Conservation (phyloP, 2,888 invertebrate genomes). For the Ennomos quercinarius region DNA sequence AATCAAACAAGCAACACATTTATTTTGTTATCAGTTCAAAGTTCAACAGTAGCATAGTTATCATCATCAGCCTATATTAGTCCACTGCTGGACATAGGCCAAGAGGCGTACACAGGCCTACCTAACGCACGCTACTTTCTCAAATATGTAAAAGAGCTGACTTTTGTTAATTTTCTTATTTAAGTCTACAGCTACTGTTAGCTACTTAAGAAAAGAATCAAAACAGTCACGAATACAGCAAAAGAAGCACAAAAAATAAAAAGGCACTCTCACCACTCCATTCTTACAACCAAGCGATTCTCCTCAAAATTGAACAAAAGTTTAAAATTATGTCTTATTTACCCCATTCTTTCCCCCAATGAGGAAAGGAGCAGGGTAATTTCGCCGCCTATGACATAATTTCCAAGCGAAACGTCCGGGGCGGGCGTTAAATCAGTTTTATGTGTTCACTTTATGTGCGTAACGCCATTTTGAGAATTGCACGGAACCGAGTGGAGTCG, state of each 20-base stretch:
- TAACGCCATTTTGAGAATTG: conserved; percentile 26
- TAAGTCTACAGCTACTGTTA: too few species aligned
- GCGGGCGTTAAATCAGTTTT: conserved; percentile 36
- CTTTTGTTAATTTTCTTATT: too few species aligned
- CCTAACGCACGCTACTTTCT: too few species aligned
- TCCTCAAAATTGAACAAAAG: conserved; percentile 21
- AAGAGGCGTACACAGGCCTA: too few species aligned
- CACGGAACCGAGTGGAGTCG: conserved; percentile 9
- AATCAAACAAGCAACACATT: too few species aligned
- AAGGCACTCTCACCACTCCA: not conserved
- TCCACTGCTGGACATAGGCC: too few species aligned
- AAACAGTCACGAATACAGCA: not conserved
- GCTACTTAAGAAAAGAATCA: too few species aligned
- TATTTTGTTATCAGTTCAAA: too few species aligned
- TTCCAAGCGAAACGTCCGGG: conserved; percentile 19
- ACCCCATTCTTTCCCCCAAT: conserved; percentile 23
- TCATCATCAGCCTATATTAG: too few species aligned
- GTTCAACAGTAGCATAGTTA: too few species aligned
- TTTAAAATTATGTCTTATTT: conserved; percentile 34
- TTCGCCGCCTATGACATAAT: conserved; percentile 28
- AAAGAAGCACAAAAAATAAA: not conserved
- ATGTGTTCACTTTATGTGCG: conserved; percentile 31
- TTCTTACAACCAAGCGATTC: conserved; percentile 10
- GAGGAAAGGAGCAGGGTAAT: conserved; percentile 21
- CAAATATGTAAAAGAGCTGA: too few species aligned